Evolutionary conservation across 2,888 invertebrate species (phyloP).

Genomic region (Baronia brevicornis): DNA sequence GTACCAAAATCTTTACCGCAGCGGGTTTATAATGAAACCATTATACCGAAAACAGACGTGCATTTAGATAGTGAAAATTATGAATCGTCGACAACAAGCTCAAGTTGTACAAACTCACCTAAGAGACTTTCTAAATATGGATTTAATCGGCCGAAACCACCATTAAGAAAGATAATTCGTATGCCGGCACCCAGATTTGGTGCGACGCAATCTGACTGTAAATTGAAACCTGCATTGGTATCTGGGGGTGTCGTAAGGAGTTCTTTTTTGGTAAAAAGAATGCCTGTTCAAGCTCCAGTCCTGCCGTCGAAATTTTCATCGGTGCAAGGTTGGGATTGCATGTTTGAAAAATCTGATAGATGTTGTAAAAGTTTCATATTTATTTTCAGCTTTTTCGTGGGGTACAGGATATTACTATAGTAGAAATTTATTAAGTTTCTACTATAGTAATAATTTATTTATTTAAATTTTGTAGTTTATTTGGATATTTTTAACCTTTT

Average conservation of each 20-base stretch:
- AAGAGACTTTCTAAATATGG: constrained; percentile 70
- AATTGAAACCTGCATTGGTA: constrained; percentile 43
- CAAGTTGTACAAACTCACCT: constrained; percentile 79
- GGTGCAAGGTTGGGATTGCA: constrained; percentile 63
- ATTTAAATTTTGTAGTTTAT: too few species aligned
- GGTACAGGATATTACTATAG: too few species aligned
- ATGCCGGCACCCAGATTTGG: constrained; percentile 52
- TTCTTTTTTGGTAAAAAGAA: constrained; percentile 64
- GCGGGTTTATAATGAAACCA: constrained; percentile 69
- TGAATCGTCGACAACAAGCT: constrained; percentile 78
- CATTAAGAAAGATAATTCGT: constrained; percentile 52
- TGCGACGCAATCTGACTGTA: constrained; percentile 36
- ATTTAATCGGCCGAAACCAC: constrained; percentile 53
- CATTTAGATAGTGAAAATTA: constrained; percentile 77
- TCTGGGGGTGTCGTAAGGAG: constrained; percentile 46
- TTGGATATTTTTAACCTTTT: too few species aligned
- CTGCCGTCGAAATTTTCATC: constrained; percentile 72
- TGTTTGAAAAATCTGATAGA: constrained; percentile 25
- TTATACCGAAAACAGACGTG: constrained; percentile 71
- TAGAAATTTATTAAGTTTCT: too few species aligned
- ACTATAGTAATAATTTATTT: too few species aligned
- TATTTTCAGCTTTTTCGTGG: constrained; percentile 23
- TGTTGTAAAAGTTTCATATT: constrained; percentile 25
- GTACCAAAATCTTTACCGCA: constrained; percentile 52
- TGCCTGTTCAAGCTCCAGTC: constrained; percentile 59